Evolutionary conservation across 2,113 vertebrate genomes (phyloP).

Genomic region (Rhea americana): DNA sequence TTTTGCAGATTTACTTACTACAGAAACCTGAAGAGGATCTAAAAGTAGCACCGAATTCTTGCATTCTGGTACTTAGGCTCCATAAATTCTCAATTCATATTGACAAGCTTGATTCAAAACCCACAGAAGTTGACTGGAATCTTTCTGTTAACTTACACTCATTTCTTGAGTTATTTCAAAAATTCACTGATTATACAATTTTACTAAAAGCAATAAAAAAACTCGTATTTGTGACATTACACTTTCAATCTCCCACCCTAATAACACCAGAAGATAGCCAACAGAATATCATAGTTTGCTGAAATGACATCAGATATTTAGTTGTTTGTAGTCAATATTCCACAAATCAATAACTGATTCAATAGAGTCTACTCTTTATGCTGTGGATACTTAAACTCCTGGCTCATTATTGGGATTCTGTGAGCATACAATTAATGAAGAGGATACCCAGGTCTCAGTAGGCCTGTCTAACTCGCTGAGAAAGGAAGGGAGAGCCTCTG

Average conservation of each 20-base stretch:
- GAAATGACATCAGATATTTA: not conserved
- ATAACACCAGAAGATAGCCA: not conserved
- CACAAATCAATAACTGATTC: not conserved
- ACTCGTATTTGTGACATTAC: not conserved
- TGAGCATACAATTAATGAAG: not conserved
- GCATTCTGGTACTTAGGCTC: not conserved
- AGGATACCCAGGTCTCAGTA: not conserved
- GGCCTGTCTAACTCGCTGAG: not conserved
- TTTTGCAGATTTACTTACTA: conserved; percentile 19
- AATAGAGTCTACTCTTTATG: not conserved
- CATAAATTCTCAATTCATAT: conserved; percentile 48
- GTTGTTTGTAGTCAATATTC: not conserved
- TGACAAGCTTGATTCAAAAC: conserved; percentile 6
- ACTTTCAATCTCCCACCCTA: not conserved
- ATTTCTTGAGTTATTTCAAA: not conserved
- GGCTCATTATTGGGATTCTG: not conserved
- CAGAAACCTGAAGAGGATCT: not conserved
- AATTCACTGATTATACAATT: not conserved
- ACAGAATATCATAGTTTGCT: not conserved
- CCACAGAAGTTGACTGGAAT: conserved; percentile 2
- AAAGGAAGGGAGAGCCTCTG: not conserved
- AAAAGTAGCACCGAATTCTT: not conserved
- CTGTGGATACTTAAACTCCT: not conserved
- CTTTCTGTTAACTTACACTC: not conserved
- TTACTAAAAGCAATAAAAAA: not conserved